Evolutionary conservation across 2,113 vertebrate genomes (phyloP).

Genomic region (Panurus biarmicus): DNA sequence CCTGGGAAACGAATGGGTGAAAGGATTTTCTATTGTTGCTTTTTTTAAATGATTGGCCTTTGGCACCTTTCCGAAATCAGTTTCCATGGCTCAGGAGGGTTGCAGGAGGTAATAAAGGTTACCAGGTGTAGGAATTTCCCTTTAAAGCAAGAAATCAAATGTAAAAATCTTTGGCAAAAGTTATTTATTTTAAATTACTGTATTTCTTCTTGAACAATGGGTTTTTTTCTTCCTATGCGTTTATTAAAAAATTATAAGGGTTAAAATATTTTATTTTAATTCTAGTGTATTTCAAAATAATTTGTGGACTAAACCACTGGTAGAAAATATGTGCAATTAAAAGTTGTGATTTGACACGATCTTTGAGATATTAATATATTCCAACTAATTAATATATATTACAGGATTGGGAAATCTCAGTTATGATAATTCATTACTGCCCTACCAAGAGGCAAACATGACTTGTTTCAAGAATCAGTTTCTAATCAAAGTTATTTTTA

Average conservation of each 20-base stretch:
- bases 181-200: neutral
- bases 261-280: neutral
- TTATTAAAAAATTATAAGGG: neutral
- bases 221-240: neutral
- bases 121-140: neutral
- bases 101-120: neutral
- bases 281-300: neutral
- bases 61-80: neutral
- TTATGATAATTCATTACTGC: neutral
- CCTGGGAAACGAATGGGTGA: neutral
- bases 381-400: neutral
- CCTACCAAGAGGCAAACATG: neutral
- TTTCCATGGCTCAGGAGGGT: neutral
- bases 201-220: neutral
- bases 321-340: neutral
- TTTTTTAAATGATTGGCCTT: neutral
- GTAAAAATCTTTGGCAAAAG: neutral
- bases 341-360: neutral
- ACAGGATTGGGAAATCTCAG: neutral
- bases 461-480: neutral
- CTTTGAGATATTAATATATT: neutral
- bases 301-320: neutral
- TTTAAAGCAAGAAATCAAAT: neutral
- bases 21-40: neutral
- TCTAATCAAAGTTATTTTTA: neutral